Conservation (phyloP, 2,888 invertebrate genomes). For the Eucera pruinosa region DNA sequence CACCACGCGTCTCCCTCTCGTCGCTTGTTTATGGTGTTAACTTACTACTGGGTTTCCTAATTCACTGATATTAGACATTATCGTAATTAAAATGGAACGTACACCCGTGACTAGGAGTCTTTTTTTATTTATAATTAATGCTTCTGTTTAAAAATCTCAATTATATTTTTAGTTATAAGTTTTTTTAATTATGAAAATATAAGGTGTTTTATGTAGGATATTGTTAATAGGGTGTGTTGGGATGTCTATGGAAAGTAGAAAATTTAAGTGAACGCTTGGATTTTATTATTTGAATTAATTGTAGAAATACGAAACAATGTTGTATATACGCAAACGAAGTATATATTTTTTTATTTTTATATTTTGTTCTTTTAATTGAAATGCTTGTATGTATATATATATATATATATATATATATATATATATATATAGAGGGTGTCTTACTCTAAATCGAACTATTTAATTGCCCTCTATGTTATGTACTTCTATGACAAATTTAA, state of each 20-base stretch:
- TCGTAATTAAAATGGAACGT: too few species aligned
- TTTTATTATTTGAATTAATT: background rate
- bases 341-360: background rate
- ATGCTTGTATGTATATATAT: background rate
- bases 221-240: background rate
- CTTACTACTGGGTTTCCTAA: constrained; percentile 11
- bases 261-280: background rate
- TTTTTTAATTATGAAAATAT: background rate
- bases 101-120: background rate
- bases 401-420: too few species aligned
- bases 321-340: background rate
- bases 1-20: constrained; percentile 21
- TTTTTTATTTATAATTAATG: background rate
- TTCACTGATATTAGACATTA: background rate
- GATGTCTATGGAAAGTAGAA: background rate
- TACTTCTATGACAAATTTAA: too few species aligned
- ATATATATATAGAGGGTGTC: too few species aligned
- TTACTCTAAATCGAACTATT: too few species aligned
- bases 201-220: too few species aligned
- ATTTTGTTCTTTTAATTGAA: too few species aligned
- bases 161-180: too few species aligned
- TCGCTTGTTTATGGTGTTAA: constrained; percentile 28
- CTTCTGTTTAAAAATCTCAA: background rate
- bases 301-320: background rate
- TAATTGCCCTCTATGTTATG: too few species aligned